phyloP scores from a whole-genome alignment of 1,140 invertebrate genomes.

The Apis dorsata region DNA sequence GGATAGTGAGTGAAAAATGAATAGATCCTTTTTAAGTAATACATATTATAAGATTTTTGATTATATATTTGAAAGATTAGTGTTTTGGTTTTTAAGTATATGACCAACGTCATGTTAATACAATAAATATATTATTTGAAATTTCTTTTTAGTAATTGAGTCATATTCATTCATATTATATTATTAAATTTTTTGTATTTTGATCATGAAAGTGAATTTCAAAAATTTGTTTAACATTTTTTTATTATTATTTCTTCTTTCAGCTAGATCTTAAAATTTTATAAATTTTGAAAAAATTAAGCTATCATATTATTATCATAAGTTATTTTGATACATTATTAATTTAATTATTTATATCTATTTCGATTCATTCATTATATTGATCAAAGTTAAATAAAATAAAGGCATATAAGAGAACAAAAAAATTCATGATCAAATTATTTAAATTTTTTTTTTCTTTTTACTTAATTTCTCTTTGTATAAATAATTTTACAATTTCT shows the following conservation, averaged over 20 bases:
- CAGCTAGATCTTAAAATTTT: background rate
- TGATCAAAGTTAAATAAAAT: background rate
- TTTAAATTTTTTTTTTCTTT: background rate
- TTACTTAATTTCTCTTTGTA: background rate
- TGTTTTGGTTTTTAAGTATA: background rate
- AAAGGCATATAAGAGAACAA: background rate
- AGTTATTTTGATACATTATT: no score
- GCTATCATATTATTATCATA: background rate
- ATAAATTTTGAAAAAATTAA: background rate
- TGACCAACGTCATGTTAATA: no score
- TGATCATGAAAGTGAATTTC: background rate
- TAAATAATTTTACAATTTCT: background rate
- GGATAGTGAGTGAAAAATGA: background rate
- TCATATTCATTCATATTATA: no score
- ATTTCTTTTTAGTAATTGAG: no score
- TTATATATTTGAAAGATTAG: background rate
- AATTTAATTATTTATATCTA: background rate
- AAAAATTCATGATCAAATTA: background rate
- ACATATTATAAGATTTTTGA: background rate
- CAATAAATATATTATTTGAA: no score
- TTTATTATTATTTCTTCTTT: background rate
- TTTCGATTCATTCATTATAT: background rate
- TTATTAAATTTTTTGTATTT: no score
- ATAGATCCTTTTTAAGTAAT: background rate
- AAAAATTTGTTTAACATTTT: background rate